Base-by-base conservation (phyloP, 2,113 vertebrate genomes). In the Tetrao urogallus region DNA sequence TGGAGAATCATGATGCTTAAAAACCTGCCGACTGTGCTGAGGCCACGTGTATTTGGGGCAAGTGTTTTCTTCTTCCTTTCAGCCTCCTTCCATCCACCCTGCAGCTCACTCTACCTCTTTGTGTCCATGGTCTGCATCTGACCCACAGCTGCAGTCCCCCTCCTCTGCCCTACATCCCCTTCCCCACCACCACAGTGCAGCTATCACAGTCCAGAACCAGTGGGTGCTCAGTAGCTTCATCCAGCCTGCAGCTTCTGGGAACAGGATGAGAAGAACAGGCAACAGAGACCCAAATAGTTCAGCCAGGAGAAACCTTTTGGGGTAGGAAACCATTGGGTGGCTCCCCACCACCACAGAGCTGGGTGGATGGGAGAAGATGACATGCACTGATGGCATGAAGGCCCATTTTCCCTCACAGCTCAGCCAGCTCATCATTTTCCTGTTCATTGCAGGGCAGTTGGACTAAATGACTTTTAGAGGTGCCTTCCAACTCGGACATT, bases 371-470 rank as follows among this genome's bases (percentile, higher is more conserved):
- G 30, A 69, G 45, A 25, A 43, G 45, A n/a, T 1, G 36, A 6
- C 32, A 10, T 0, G 4, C 27, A 5, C 32, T 22, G 54, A 15
- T 3, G 4, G 79, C 36, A 72, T 2, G 0, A 38, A 24, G 7
- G 5, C 30, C 12, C 4, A 50, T 43, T 12, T 54, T 17, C 20
- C 13, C 38, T 16, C 6, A 17, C 5, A 8, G 38, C 34, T 8
- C 54, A 40, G 1, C 36, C 30, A 64, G 52, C 32, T 70, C 34
- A 64, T 6, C 64, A 57, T 19, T 30, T 16, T 15, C 52, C 52
- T 54, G 27, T 16, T 54, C 52, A 54, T 30, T 54, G 27, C 52
- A 54, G 52, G 27, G 14, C 8, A 54, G 52, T 17, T 54, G 52
- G 52, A 16, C 24, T 50, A 50, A 25, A 50, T 25, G 48, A 25